Evolutionary conservation across 2,888 invertebrate genomes (phyloP), one percentile per base, ranked within the genome.

Genomic region (Axea sp.): DNA sequence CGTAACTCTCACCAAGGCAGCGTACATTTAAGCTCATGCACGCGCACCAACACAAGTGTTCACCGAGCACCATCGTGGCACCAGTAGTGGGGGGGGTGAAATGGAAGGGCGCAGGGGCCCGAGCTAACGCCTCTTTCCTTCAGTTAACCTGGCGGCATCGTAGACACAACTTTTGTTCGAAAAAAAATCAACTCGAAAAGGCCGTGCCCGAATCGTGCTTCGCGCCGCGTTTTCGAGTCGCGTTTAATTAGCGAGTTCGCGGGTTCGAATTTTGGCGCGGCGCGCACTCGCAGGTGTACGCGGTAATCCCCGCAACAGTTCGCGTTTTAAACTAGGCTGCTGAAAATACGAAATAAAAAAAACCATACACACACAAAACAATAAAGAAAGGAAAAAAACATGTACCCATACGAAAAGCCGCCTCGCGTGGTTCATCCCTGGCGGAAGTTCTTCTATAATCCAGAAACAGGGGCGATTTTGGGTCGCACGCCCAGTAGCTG

Each of bases 401-500:
- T 90, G 39, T 90, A 91, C 81, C 88, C 91, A 80, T 87, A 86
- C 73, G 83, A 85, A 76, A 87, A 84, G 72, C 92, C 92, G 79
- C 85, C 88, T 45, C 82, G 81, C 39, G 65, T 73, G 30, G 43
- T 76, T 35, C 85, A 89, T 73, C 80, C 87, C 9, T 80, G 89
- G 69, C 87, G 83, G 73, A 83, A 79, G 30, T 91, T 91, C 82
- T 75, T 92, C 59, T 92, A 90, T 86, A 91, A 92, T 83, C 81
- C 88, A 24, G 89, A 91, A 71, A 90, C 90, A 33, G 89, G 90
- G 33, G 90, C 90, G 73, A 88, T 92, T 78, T 87, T 92, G 78
- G 92, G 92, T 57, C 88, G 92, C 78, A 91, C 90, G 39, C 90
- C 89, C 39, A 84, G 88, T 77, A 91, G 91, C 82, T 92, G 92